These are phyloP conservation scores for Lagria hirta DNA, from an alignment of 2,888 invertebrate genomes.

Conservation along the genomic window DNA sequence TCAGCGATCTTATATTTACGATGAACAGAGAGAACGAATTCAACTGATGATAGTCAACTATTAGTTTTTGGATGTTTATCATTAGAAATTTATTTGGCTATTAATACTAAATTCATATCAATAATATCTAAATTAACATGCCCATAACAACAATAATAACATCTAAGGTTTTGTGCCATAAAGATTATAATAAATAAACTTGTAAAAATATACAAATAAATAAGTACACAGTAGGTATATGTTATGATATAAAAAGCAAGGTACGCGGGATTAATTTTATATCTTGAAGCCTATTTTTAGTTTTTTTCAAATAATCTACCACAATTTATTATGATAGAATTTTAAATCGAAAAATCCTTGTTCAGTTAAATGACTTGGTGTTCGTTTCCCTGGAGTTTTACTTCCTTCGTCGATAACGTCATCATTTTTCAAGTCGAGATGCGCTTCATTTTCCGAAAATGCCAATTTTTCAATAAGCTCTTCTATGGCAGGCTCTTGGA, in stretches of 20 bases:
- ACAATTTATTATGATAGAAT: constrained; percentile 75
- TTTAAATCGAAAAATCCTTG: constrained; percentile 74
- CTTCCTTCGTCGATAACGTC: constrained; percentile 26
- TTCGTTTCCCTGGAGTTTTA: constrained; percentile 48
- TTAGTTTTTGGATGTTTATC: no score
- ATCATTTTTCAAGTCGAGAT: constrained; percentile 8
- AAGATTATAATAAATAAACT: constrained; percentile 25
- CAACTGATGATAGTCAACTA: no score
- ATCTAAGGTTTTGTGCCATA: constrained; percentile 17
- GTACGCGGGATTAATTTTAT: constrained; percentile 13
- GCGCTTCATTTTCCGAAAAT: constrained; percentile 14
- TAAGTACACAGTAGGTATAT: constrained; percentile 23
- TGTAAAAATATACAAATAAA: constrained; percentile 19
- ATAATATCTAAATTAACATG: constrained; percentile 23
- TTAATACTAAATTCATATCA: no score
- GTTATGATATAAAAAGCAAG: constrained; percentile 26
- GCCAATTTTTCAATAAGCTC: constrained; percentile 24
- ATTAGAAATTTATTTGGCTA: no score
- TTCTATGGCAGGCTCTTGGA: constrained; percentile 26
- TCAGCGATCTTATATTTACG: no score
- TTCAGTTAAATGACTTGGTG: constrained; percentile 58
- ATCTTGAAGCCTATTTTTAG: constrained; percentile 1
- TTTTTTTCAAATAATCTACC: constrained; percentile 56
- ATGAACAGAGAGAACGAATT: no score
- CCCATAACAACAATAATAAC: constrained; percentile 21